These are phyloP conservation scores for Thamnophis sirtalis DNA, from an alignment of 2,113 vertebrate genomes.

Conservation along the genomic window DNA sequence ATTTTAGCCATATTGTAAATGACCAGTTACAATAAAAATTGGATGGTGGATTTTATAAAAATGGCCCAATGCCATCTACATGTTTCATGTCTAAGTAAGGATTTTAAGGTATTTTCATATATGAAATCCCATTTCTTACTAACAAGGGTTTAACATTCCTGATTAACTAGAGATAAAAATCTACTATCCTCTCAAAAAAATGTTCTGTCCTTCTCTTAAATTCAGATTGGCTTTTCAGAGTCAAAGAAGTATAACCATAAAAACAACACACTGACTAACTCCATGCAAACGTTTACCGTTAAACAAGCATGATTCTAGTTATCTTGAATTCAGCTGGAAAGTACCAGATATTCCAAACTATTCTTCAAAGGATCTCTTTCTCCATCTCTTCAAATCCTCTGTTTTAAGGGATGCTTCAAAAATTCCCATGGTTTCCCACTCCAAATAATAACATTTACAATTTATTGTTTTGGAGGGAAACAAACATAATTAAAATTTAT, in stretches of 20 bases:
- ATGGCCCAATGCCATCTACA: neutral
- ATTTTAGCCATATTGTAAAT: neutral
- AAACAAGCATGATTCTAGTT: neutral
- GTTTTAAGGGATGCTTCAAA: slow-evolving; percentile 14
- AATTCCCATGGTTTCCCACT: slow-evolving; percentile 6
- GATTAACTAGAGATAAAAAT: neutral
- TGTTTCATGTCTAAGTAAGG: neutral
- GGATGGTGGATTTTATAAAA: neutral
- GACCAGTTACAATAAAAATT: neutral
- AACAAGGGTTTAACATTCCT: accelerated
- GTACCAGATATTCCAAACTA: neutral
- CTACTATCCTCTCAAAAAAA: neutral
- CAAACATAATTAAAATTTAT: neutral
- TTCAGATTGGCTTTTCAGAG: slow-evolving; percentile 6
- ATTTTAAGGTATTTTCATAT: neutral
- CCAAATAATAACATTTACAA: neutral
- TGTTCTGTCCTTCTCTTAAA: neutral
- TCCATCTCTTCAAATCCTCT: neutral
- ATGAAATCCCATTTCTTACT: neutral
- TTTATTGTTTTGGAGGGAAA: neutral
- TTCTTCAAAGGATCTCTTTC: neutral
- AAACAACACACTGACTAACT: neutral
- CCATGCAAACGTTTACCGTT: neutral
- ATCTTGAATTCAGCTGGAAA: slow-evolving; percentile 15
- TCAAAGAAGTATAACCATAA: neutral